A percentile compares a stretch with the other conserved stretches of the same genome.
Evolutionary conservation across 2,113 vertebrate genomes (phyloP).

Genomic region (Tapirus terrestris): DNA sequence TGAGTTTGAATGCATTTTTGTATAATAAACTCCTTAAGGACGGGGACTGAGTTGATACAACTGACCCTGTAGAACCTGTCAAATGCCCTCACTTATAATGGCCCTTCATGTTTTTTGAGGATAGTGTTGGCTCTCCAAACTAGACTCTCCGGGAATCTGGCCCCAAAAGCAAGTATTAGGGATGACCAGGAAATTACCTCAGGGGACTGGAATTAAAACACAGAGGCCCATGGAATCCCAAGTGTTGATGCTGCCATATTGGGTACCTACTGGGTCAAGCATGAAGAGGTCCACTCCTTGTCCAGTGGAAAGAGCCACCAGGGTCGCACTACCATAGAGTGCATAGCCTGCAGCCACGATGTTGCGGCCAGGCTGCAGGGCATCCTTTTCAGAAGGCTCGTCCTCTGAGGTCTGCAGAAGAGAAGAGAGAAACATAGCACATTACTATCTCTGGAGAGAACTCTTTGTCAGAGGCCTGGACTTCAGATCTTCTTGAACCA

Average conservation of each 20-base stretch:
- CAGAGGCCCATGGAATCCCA: not conserved
- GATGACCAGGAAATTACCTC: not conserved
- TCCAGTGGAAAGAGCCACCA: constrained; percentile 95
- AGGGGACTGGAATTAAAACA: not conserved
- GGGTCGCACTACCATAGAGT: constrained; percentile 95
- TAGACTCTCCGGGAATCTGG: not conserved
- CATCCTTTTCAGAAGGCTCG: constrained; percentile 92
- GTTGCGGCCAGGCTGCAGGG: constrained; percentile 91
- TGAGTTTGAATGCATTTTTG: not conserved
- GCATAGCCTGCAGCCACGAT: constrained; percentile 97
- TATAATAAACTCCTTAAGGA: not conserved
- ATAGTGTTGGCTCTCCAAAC: not conserved
- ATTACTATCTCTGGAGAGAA: constrained; percentile 23
- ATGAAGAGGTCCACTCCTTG: constrained; percentile 97
- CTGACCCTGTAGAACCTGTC: not conserved
- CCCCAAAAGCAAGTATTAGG: not conserved
- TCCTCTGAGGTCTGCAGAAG: constrained; percentile 86
- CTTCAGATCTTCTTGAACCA: not conserved
- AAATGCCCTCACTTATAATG: not conserved
- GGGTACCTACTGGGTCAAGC: constrained; percentile 93
- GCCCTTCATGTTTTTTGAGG: not conserved
- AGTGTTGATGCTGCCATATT: not conserved
- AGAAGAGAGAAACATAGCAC: not conserved
- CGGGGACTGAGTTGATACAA: not conserved
- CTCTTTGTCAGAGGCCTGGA: not conserved